phyloP scores from a whole-genome alignment of 1,140 invertebrate species.

The Chlorops oryzae region DNA sequence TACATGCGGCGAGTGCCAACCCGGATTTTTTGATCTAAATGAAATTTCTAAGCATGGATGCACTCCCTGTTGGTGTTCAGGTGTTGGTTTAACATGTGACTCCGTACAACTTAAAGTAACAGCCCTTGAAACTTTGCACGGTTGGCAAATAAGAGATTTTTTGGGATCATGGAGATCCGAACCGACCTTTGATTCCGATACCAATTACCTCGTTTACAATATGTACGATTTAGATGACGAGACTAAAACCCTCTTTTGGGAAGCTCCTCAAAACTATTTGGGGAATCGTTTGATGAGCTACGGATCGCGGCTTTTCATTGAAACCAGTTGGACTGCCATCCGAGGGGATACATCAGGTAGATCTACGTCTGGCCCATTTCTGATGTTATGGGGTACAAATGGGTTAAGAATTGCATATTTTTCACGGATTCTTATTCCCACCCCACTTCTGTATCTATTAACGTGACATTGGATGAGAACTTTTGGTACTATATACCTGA shows the following conservation, averaged over 20 bases:
- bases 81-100: constrained; percentile 67
- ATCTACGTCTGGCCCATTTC: constrained; percentile 75
- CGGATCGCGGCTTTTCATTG: constrained; percentile 71
- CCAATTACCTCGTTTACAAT: constrained; percentile 54
- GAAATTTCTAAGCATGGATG: constrained; percentile 76
- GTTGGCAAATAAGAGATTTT: constrained; percentile 61
- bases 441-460: constrained; percentile 55
- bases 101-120: constrained; percentile 55
- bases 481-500: constrained; percentile 68
- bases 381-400: constrained; percentile 74
- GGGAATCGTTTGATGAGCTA: constrained; percentile 77
- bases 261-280: constrained; percentile 67
- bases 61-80: constrained; percentile 86
- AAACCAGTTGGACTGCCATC: constrained; percentile 76
- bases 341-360: constrained; percentile 83
- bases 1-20: constrained; percentile 74
- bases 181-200: constrained; percentile 53
- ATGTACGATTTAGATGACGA: constrained; percentile 62
- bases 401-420: constrained; percentile 66
- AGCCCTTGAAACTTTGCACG: constrained; percentile 55
- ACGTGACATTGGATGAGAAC: constrained; percentile 60
- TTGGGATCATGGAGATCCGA: constrained; percentile 50
- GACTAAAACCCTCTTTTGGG: constrained; percentile 81
- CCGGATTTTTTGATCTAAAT: constrained; percentile 77
- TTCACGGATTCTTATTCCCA: too few species aligned